A percentile compares a stretch with the other conserved stretches of the same genome.
Evolutionary conservation across 2,797 vertebrate species (phyloP).

Genomic region (Phoeniculus purpureus): DNA sequence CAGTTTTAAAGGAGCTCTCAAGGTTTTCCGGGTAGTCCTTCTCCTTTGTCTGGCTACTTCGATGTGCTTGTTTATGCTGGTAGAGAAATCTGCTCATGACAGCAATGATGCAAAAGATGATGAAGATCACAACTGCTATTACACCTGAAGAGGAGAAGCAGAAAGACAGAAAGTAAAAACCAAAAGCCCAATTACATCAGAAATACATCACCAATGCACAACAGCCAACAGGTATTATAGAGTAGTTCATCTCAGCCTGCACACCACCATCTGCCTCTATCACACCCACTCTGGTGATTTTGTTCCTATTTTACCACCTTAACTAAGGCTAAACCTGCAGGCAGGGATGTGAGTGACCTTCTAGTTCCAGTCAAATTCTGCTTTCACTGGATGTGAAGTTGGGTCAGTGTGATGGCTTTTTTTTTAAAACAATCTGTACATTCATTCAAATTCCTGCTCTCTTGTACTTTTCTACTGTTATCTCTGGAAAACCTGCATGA

Average conservation of each 20-base stretch:
- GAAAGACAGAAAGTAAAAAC: neutral
- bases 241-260: neutral
- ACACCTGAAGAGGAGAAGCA: constrained; percentile 80
- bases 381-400: neutral
- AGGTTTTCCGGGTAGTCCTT: constrained; percentile 86
- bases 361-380: neutral
- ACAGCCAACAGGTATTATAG: neutral
- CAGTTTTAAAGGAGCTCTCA: constrained; percentile 83
- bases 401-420: neutral
- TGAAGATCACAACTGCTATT: constrained; percentile 92
- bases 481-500: neutral
- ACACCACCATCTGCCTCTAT: neutral
- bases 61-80: constrained; percentile 86
- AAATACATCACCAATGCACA: neutral
- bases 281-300: neutral
- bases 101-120: constrained; percentile 87
- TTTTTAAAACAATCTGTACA: neutral
- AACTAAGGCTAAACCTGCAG: neutral
- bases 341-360: neutral
- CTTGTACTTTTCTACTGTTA: neutral
- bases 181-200: neutral
- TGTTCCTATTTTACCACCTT: neutral
- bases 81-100: constrained; percentile 90
- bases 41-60: constrained; percentile 81
- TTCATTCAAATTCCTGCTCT: neutral